Base-by-base conservation (phyloP, 2,113 vertebrate genomes). In the Sceloporus tristichus region DNA sequence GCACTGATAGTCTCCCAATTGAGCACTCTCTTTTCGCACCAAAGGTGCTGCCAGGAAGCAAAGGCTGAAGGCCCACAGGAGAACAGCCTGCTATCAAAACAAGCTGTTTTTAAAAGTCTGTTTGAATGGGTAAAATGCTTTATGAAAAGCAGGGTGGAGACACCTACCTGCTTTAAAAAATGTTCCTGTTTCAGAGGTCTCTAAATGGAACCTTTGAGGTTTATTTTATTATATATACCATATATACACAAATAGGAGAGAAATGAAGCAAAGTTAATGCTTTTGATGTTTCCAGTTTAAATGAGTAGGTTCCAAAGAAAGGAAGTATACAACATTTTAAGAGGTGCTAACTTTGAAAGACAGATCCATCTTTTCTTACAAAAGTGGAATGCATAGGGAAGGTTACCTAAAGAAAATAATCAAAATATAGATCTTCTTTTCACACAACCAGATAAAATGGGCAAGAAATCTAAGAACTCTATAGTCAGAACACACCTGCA, bases 1-100 rank as follows among this genome's bases (percentile, higher is more conserved):
- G 96, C 97, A 97, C 97, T 97, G 97, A 98, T 97, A 97, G 97
- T 97, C 97, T 97, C 96, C 97, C 97, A 97, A 98, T 97, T 97
- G 97, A 98, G 98, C 97, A 97, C 96, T 97, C 97, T 97, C 96
- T 96, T 96, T 97, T 97, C 95, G 94, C 96, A 97, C 97, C 96
- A 96, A 96, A 97, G 96, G 96, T 97, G 96, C 97, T 97, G 96
- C 97, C 97, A 97, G 97, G 97, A 97, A 97, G 97, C 96, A 97
- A 97, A 96, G 96, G 96, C 95, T 96, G 96, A 95, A 97, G 96
- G 96, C 95, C 96, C 96, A 96, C 96, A 97, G 96, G 97, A 97
- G 96, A 97, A 97, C 95, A 96, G 95, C 84, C 97, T 97, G 96
- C 97, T 97, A 97, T 97, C 97, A 97, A 97, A 97, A 97, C 97